A percentile compares a stretch with the other conserved stretches of the same genome.
Evolutionary conservation across 2,797 vertebrate genomes (phyloP).

Genomic region (Ispidina picta): DNA sequence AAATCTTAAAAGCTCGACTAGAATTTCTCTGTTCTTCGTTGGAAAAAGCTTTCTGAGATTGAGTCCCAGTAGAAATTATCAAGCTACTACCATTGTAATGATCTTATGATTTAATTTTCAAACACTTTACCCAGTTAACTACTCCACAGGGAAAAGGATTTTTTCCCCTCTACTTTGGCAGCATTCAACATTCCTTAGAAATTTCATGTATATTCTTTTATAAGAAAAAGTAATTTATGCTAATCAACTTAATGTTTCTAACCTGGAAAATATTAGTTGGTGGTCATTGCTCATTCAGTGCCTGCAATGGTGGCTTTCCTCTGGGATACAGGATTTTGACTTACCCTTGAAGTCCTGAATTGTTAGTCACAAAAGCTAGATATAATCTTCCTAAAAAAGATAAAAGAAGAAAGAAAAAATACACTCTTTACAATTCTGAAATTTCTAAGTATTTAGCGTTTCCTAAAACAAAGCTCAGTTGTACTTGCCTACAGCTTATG

Average conservation of each 20-base stretch:
- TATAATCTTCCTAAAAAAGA: not conserved
- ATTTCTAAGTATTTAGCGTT: not conserved
- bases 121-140: not conserved
- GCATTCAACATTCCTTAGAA: not conserved
- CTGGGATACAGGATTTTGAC: not conserved
- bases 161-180: not conserved
- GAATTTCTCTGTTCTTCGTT: not conserved
- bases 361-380: not conserved
- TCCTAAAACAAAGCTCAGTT: not conserved
- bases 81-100: not conserved
- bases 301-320: not conserved
- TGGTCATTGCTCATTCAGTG: not conserved
- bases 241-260: not conserved
- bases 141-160: not conserved
- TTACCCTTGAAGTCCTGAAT: not conserved
- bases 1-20: not conserved
- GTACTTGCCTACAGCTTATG: not conserved
- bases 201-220: not conserved
- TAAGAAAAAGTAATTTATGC: not conserved
- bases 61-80: not conserved
- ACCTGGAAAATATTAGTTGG: not conserved
- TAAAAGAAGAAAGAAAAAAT: not conserved
- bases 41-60: not conserved
- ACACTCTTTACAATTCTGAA: not conserved
- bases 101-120: not conserved